Evolutionary conservation across 2,888 invertebrate genomes (phyloP).

Genomic region (Criorhina ranunculi): DNA sequence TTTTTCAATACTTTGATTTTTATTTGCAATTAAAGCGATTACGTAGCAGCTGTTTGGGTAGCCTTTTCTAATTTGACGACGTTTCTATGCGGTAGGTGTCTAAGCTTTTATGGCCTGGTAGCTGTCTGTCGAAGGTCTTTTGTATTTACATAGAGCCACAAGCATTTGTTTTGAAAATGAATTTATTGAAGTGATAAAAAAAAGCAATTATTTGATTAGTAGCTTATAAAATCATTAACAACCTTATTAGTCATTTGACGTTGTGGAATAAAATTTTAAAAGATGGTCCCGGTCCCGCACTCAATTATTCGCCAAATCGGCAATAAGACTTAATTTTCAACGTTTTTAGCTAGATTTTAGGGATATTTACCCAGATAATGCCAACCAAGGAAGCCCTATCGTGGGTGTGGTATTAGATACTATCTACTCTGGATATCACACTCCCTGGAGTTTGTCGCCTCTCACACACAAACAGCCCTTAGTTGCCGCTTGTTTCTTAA

Average conservation of each 20-base stretch:
- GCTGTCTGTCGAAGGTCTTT: not conserved
- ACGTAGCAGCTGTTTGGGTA: slow-evolving; percentile 19
- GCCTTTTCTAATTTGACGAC: slow-evolving; percentile 21
- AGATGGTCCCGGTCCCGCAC: too few species aligned
- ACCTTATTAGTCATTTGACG: slow-evolving; percentile 1
- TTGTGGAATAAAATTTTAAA: not conserved
- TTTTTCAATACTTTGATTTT: slow-evolving; percentile 38
- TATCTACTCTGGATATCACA: too few species aligned
- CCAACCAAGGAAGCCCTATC: too few species aligned
- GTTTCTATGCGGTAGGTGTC: not conserved
- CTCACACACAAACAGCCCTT: too few species aligned
- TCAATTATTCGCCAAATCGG: too few species aligned
- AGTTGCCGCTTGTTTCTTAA: too few species aligned
- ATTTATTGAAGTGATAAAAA: slow-evolving; percentile 29
- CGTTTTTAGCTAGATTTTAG: too few species aligned
- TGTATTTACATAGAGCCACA: slow-evolving; percentile 22
- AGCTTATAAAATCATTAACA: not conserved
- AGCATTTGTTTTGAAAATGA: slow-evolving; percentile 27
- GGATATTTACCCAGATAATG: too few species aligned
- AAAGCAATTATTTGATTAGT: slow-evolving; percentile 27
- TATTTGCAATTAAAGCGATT: slow-evolving; percentile 12
- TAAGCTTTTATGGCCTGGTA: not conserved
- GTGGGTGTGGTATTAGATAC: too few species aligned
- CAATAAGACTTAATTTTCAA: too few species aligned
- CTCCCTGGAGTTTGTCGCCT: too few species aligned